These are phyloP conservation scores for Hemicentrotus pulcherrimus DNA, from an alignment of 35 echinoderm and acorn worm genomes.

Conservation along the genomic window DNA sequence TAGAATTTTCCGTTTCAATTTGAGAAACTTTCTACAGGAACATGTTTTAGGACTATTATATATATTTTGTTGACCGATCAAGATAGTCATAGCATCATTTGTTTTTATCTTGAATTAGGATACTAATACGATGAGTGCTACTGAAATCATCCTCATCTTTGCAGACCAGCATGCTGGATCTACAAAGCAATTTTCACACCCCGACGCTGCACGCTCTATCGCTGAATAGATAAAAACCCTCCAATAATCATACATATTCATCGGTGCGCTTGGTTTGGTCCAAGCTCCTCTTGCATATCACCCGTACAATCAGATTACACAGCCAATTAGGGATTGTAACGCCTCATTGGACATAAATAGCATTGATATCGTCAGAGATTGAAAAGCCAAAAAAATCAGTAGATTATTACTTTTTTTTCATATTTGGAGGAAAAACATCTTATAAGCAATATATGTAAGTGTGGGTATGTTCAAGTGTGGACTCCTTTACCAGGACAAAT, in stretches of 20 bases:
- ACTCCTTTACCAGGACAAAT: too few relatives aligned
- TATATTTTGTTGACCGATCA: too few relatives aligned
- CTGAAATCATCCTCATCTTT: not conserved
- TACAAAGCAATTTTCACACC: conserved; percentile 12
- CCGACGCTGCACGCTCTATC: not conserved
- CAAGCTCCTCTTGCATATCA: not conserved
- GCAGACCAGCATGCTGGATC: not conserved
- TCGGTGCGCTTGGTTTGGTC: not conserved
- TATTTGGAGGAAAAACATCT: too few relatives aligned
- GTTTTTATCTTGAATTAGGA: not conserved
- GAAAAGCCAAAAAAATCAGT: not conserved
- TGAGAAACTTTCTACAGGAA: too few relatives aligned
- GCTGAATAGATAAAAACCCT: not conserved
- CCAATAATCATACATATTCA: conserved; percentile 4
- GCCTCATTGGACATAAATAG: not conserved
- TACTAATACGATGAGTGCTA: not conserved
- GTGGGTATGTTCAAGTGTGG: too few relatives aligned
- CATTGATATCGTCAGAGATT: not conserved
- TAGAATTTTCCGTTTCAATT: too few relatives aligned
- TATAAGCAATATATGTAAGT: too few relatives aligned
- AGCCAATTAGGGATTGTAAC: not conserved
- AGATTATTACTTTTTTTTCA: not conserved
- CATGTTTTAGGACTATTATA: too few relatives aligned
- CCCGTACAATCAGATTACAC: not conserved
- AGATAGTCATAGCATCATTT: too few relatives aligned